phyloP scores from a whole-genome alignment of 2,888 invertebrate species.

The Chrysolina haemoptera region DNA sequence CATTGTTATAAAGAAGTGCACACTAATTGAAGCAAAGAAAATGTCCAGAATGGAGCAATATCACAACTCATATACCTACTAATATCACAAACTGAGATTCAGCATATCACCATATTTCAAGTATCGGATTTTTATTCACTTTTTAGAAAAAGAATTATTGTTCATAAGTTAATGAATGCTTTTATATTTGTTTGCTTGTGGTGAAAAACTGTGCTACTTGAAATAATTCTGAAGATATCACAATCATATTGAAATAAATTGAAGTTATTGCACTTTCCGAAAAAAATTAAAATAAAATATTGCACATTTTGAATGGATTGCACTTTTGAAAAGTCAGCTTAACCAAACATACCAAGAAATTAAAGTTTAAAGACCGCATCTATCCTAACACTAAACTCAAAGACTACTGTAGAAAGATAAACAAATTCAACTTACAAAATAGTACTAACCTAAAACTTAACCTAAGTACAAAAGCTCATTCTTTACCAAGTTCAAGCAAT shows the following conservation, averaged over 20 bases:
- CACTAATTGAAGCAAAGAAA: constrained; percentile 33
- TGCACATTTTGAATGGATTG: constrained; percentile 37
- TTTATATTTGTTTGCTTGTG: neutral
- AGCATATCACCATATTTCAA: constrained; percentile 13
- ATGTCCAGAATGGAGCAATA: constrained; percentile 32
- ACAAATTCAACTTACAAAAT: constrained; percentile 23
- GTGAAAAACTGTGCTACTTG: neutral
- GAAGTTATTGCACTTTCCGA: constrained; percentile 37
- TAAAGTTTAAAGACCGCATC: constrained; percentile 16
- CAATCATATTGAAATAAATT: constrained; percentile 29
- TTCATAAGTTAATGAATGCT: neutral
- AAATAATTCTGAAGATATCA: constrained; percentile 32
- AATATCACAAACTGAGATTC: constrained; percentile 40
- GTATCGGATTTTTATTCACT: neutral
- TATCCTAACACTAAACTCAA: constrained; percentile 24
- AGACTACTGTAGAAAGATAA: constrained; percentile 24
- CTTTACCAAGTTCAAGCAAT: constrained; percentile 73
- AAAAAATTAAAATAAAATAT: constrained; percentile 39
- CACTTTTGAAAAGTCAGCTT: constrained; percentile 50
- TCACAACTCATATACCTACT: constrained; percentile 34
- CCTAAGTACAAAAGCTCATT: constrained; percentile 16
- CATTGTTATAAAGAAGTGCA: constrained; percentile 46
- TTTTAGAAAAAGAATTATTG: neutral
- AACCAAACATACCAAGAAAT: constrained; percentile 35
- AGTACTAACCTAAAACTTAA: constrained; percentile 41